A percentile compares a stretch with the other conserved stretches of the same genome.
These are phyloP conservation scores for Atractosteus spatula DNA, from an alignment of 2,113 vertebrate genomes.

Conservation along the genomic window DNA sequence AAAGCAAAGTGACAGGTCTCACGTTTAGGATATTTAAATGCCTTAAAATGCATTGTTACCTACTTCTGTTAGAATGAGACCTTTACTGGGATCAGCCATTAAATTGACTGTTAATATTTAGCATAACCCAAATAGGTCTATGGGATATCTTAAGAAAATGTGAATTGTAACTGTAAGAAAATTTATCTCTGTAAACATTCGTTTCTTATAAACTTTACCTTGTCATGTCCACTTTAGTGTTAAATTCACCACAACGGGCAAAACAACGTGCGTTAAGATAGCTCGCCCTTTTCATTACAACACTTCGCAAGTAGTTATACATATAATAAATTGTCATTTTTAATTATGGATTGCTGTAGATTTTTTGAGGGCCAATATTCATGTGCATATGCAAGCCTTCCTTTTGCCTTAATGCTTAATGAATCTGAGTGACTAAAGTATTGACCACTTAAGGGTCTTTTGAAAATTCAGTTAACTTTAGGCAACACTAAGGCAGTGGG, in stretches of 20 bases:
- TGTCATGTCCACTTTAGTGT: too few species aligned
- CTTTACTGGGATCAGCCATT: neutral
- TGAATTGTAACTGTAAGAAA: too few species aligned
- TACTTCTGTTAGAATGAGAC: neutral
- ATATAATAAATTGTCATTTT: neutral
- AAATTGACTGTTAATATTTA: neutral
- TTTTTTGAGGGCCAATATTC: neutral
- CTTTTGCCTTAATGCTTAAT: neutral
- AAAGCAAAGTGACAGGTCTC: slow-evolving; percentile 14
- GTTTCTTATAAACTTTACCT: too few species aligned
- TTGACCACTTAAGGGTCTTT: neutral
- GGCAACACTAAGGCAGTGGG: neutral
- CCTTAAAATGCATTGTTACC: slow-evolving; percentile 49
- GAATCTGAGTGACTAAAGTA: too few species aligned
- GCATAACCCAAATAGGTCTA: neutral
- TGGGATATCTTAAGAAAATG: too few species aligned
- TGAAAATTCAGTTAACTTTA: neutral
- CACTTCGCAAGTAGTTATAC: too few species aligned
- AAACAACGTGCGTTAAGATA: too few species aligned
- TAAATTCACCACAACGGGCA: too few species aligned
- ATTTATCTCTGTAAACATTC: too few species aligned
- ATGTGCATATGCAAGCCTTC: neutral
- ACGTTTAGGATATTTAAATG: slow-evolving; percentile 30
- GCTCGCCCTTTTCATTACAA: too few species aligned
- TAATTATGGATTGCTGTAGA: neutral